Conservation (phyloP, 2,113 vertebrate genomes). For the Phylloscopus trochilus region DNA sequence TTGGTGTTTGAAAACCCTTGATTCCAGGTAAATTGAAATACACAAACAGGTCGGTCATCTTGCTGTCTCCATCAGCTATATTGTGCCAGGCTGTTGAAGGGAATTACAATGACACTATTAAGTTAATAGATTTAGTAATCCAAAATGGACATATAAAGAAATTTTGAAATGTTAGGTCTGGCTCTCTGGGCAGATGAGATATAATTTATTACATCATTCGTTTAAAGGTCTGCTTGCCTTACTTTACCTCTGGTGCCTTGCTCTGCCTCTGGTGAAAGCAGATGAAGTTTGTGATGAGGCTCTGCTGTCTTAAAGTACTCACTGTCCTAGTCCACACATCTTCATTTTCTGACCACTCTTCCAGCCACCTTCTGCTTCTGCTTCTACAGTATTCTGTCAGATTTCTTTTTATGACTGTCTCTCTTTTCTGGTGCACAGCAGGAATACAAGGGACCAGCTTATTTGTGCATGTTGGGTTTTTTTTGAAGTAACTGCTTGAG, state of each 20-base stretch:
- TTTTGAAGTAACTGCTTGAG: background rate
- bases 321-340: background rate
- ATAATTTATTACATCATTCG: background rate
- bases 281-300: background rate
- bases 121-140: background rate
- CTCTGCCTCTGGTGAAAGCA: background rate
- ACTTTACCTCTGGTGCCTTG: too few relatives aligned
- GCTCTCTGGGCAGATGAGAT: background rate
- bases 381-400: background rate
- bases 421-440: background rate
- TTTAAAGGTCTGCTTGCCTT: background rate
- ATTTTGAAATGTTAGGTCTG: background rate
- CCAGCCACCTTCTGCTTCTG: background rate
- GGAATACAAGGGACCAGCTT: background rate
- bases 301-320: background rate
- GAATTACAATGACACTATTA: background rate
- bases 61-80: background rate
- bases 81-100: background rate
- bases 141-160: background rate
- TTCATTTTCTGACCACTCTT: background rate
- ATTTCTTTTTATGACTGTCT: background rate
- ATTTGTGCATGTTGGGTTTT: background rate
- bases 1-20: background rate
- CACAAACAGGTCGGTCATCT: background rate
- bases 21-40: background rate